Evolutionary conservation across 2,888 invertebrate genomes (phyloP).

Genomic region (Xanthorhoe designata): DNA sequence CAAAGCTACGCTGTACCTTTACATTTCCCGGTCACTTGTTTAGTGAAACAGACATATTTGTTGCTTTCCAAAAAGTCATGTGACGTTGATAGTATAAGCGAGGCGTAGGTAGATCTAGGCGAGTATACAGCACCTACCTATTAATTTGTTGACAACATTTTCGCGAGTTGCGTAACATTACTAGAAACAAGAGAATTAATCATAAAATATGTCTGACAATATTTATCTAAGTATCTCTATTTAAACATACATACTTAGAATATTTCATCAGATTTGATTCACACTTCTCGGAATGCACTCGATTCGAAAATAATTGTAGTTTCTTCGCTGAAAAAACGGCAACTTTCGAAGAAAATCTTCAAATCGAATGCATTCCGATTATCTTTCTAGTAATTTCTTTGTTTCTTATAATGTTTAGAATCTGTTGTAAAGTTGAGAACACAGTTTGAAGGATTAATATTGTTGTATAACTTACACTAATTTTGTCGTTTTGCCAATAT

Average conservation of each 20-base stretch:
- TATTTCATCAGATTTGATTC: too few relatives aligned
- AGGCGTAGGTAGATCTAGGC: background rate
- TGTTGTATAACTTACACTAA: constrained; percentile 1
- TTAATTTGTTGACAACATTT: background rate
- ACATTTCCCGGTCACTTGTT: too few relatives aligned
- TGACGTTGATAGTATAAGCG: background rate
- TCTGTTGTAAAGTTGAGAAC: background rate
- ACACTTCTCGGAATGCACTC: too few relatives aligned
- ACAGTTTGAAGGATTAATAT: background rate
- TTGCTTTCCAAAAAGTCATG: background rate
- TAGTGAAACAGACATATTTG: too few relatives aligned
- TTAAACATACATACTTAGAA: too few relatives aligned
- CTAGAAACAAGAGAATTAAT: background rate
- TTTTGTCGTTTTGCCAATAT: constrained; percentile 67
- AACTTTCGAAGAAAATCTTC: too few relatives aligned
- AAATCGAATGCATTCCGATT: too few relatives aligned
- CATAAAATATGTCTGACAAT: background rate
- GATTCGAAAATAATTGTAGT: too few relatives aligned
- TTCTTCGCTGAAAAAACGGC: too few relatives aligned
- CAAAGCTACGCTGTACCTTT: too few relatives aligned
- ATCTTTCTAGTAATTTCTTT: background rate
- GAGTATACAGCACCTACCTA: background rate
- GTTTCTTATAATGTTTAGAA: background rate
- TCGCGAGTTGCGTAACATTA: background rate
- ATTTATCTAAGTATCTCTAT: background rate